Evolutionary conservation across 1,140 invertebrate genomes (phyloP), one percentile per base, ranked within the genome.

Genomic region (Leptinotarsa defecta): DNA sequence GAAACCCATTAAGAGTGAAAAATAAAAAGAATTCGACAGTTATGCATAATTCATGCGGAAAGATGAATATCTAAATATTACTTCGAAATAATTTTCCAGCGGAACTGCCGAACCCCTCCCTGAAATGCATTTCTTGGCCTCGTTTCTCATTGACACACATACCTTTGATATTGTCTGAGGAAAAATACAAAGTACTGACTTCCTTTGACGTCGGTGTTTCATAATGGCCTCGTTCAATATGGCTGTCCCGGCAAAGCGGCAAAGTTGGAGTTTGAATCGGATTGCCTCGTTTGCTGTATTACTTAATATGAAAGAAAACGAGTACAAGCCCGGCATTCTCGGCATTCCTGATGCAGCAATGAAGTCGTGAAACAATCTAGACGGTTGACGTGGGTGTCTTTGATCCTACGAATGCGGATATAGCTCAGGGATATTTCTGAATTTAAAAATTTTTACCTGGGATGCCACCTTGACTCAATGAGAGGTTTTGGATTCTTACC

Each of bases 171-270:
- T 57, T 19, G 52, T 15, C 52, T 19, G n/a, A 57, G 52, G 17
- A 57, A 57, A 57, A 57, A 15, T 57, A 57, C 52, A 57, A 57
- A 57, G 52, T 57, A 57, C 52, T 17, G n/a, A 57, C 52, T 57
- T 19, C 52, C 34, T 43, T 43, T 43, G 34, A 43, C 34, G 34
- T 43, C 34, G 34, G 52, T 19, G 15, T 57, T 57, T 57, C 52
- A 57, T 57, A 57, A 57, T 57, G 52, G 52, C n/a, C 52, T 57
- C 52, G 13, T 57, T 57, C 52, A 57, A 57, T 57, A 57, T 57
- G 52, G 15, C 17, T 57, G 52, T 57, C 52, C n/a, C 17, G 52
- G 52, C 6, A 57, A 19, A 57, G 52, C 52, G 4, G 52, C 52
- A 57, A 57, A 57, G 4, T 57, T 19, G n/a, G 15, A 57, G 52